Percentiles rank a stretch among this genome's conserved stretches.
These are phyloP conservation scores for Metopolophium dirhodum DNA, from an alignment of 1,140 invertebrate genomes.

Conservation along the genomic window DNA sequence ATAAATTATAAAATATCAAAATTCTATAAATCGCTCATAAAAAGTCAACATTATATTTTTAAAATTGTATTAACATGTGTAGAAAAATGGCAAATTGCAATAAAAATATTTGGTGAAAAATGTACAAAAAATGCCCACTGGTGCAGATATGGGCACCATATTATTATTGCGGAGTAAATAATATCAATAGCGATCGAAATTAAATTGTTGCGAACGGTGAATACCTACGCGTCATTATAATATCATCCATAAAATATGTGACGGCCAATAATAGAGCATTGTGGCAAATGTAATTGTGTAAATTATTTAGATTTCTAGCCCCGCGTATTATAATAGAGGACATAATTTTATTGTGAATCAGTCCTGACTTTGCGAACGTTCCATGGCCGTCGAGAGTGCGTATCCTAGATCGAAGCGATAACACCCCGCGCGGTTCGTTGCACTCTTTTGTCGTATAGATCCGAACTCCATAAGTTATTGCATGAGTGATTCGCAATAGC, in stretches of 20 bases:
- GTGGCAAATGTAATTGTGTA: no score
- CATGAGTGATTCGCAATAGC: conserved; percentile 37
- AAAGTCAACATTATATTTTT: background rate
- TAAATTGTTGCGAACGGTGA: background rate
- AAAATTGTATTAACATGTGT: background rate
- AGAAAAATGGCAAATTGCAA: background rate
- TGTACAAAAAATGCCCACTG: background rate
- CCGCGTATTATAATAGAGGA: background rate
- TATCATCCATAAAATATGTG: background rate
- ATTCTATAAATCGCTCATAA: background rate
- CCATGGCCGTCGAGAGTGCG: background rate
- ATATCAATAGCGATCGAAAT: background rate
- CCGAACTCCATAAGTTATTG: background rate
- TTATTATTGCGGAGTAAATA: no score
- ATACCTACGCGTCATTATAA: background rate
- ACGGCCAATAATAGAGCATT: background rate
- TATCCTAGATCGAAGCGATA: background rate
- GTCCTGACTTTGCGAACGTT: background rate
- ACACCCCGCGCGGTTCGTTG: conserved; percentile 15
- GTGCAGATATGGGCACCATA: no score
- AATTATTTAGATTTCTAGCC: background rate
- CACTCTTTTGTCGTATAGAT: conserved; percentile 6
- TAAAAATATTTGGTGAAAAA: background rate
- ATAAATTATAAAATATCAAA: background rate
- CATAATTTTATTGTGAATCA: background rate